A percentile compares a stretch with the other conserved stretches of the same genome.
These are phyloP conservation scores for Galendromus occidentalis DNA, from an alignment of 1,140 invertebrate genomes.

Conservation along the genomic window DNA sequence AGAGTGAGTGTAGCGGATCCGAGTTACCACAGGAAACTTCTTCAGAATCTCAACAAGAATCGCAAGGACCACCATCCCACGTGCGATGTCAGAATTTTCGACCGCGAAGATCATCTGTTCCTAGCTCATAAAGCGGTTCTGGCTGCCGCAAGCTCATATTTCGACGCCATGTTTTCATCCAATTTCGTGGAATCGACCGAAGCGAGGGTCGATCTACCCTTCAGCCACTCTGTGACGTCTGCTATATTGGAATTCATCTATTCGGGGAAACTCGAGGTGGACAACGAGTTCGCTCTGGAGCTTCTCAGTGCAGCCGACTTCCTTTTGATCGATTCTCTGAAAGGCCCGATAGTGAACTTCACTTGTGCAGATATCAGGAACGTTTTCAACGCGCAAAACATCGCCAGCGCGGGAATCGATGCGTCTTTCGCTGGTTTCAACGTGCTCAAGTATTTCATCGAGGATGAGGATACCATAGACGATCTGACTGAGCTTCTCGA, in stretches of 20 bases:
- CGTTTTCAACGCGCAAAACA: background rate
- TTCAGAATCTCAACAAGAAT: background rate
- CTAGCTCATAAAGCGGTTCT: background rate
- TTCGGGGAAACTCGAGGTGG: background rate
- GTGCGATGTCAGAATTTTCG: background rate
- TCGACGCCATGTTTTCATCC: background rate
- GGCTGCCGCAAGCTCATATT: background rate
- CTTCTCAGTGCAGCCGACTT: background rate
- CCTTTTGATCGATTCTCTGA: background rate
- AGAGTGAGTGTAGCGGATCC: background rate
- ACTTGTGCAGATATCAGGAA: background rate
- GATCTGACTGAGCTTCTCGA: background rate
- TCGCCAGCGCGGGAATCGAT: background rate
- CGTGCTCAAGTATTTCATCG: conserved; percentile 6
- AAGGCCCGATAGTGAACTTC: conserved; percentile 9
- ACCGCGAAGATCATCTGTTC: background rate
- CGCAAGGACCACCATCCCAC: background rate
- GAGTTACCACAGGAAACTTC: background rate
- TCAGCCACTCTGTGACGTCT: background rate
- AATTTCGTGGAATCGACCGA: background rate
- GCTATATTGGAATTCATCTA: background rate
- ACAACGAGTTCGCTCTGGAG: background rate
- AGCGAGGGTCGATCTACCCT: background rate
- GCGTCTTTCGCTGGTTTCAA: background rate
- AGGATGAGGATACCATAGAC: background rate